Evolutionary conservation across 2,888 invertebrate genomes (phyloP).

Genomic region (Panzeria rudis): DNA sequence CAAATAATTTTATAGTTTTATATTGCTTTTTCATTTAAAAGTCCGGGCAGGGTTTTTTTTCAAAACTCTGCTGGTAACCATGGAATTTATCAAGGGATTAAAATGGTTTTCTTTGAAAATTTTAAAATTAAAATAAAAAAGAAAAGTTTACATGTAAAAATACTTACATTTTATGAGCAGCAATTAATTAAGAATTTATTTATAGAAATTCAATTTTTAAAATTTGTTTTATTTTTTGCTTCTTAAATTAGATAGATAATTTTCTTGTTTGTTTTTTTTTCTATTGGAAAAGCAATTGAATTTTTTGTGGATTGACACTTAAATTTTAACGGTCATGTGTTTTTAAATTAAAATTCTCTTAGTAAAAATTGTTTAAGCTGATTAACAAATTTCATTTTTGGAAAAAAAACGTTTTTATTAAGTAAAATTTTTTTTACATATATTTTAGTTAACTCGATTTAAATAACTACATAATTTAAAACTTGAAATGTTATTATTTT

Average conservation of each 20-base stretch:
- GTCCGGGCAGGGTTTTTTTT: conserved; percentile 4
- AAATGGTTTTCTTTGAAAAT: background rate
- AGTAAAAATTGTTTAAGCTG: too few relatives aligned
- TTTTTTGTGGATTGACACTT: background rate
- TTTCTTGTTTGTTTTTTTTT: background rate
- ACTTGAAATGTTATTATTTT: background rate
- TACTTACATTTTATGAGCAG: conserved; percentile 45
- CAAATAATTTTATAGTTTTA: background rate
- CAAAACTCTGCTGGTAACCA: conserved; percentile 28
- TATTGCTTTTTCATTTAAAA: background rate
- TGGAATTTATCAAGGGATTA: conserved; percentile 40
- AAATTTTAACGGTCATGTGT: background rate
- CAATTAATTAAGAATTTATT: conserved; percentile 1
- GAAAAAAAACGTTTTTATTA: too few relatives aligned
- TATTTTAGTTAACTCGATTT: background rate
- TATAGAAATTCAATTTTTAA: background rate
- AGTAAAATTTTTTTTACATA: too few relatives aligned
- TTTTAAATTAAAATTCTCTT: too few relatives aligned
- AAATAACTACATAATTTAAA: too few relatives aligned
- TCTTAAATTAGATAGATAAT: background rate
- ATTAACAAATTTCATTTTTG: too few relatives aligned
- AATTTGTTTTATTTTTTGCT: background rate
- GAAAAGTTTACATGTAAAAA: background rate
- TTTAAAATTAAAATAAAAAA: background rate
- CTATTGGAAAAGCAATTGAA: too few relatives aligned